A percentile compares a stretch with the other conserved stretches of the same genome.
Conservation (phyloP, 23 tunicate species). For the Botrylloides violaceus region DNA sequence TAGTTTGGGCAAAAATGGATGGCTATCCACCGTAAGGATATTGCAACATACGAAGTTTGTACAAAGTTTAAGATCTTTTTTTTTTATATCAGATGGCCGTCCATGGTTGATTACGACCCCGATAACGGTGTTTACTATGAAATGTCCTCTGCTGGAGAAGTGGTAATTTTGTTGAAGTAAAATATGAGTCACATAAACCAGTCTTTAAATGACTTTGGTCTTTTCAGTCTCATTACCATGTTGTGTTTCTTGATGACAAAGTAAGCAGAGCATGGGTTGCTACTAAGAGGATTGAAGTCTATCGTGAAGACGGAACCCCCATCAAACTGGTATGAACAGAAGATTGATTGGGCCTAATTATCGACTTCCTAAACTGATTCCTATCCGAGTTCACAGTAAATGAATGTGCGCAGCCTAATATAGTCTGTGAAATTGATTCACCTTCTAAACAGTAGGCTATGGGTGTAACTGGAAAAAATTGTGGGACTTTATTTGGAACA, state of each 20-base stretch:
- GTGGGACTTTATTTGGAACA: too few relatives aligned
- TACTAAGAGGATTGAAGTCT: conserved; percentile 39
- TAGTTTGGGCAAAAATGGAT: conserved; percentile 91
- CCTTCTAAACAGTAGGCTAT: too few relatives aligned
- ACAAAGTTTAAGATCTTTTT: not conserved
- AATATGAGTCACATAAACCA: not conserved
- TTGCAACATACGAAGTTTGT: not conserved
- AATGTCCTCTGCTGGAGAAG: conserved; percentile 43
- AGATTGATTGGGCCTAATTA: too few relatives aligned
- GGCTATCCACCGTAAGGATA: conserved; percentile 80
- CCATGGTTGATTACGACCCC: conserved; percentile 92
- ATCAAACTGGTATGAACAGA: conserved; percentile 44
- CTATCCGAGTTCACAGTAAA: too few relatives aligned
- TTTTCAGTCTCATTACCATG: conserved; percentile 73
- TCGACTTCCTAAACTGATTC: too few relatives aligned
- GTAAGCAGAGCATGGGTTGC: conserved; percentile 90
- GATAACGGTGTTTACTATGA: conserved; percentile 69
- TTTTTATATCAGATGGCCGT: conserved; percentile 72
- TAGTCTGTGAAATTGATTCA: too few relatives aligned
- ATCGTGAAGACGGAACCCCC: conserved; percentile 16
- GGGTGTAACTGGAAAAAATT: too few relatives aligned
- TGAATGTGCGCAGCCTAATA: too few relatives aligned
- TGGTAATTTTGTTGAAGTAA: conserved; percentile 31
- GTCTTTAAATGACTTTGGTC: conserved; percentile 1
- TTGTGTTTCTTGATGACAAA: conserved; percentile 72